phyloP scores from a whole-genome alignment of 2,888 invertebrate species.

The Himalopsyche kuldschensis region DNA sequence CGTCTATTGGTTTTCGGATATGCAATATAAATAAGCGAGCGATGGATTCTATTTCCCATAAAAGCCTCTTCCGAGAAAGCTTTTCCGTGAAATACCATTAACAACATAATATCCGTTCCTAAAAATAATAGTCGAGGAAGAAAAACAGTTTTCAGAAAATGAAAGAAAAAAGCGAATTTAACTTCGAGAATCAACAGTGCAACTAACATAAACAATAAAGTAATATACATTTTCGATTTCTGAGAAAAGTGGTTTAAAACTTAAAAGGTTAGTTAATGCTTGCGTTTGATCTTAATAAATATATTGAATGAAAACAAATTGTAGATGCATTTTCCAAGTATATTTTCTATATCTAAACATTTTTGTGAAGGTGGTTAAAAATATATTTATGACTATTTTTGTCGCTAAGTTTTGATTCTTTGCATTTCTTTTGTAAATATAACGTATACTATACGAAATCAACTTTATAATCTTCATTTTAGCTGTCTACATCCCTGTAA shows the following conservation, averaged over 20 bases:
- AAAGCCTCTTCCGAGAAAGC: neutral
- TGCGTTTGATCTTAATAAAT: no score
- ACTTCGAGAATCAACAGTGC: neutral
- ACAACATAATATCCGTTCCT: neutral
- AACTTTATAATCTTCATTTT: no score
- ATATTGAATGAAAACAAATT: no score
- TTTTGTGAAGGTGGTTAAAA: no score
- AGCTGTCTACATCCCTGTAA: no score
- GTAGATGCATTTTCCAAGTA: no score
- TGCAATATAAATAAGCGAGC: neutral
- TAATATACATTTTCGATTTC: neutral
- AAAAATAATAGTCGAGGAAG: neutral
- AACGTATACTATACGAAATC: no score
- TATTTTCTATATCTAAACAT: no score
- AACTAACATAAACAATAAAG: neutral
- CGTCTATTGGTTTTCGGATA: neutral
- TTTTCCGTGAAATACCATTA: neutral
- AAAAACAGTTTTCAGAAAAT: neutral
- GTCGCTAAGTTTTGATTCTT: no score
- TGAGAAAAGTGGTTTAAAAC: neutral
- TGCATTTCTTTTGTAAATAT: no score
- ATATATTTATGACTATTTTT: no score
- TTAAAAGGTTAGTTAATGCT: no score
- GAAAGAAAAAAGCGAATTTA: neutral
- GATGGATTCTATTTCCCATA: neutral